Percentiles rank a stretch among this genome's conserved stretches.
phyloP scores from a whole-genome alignment of 2,113 vertebrate species.

The Gallinago paraguaiae region DNA sequence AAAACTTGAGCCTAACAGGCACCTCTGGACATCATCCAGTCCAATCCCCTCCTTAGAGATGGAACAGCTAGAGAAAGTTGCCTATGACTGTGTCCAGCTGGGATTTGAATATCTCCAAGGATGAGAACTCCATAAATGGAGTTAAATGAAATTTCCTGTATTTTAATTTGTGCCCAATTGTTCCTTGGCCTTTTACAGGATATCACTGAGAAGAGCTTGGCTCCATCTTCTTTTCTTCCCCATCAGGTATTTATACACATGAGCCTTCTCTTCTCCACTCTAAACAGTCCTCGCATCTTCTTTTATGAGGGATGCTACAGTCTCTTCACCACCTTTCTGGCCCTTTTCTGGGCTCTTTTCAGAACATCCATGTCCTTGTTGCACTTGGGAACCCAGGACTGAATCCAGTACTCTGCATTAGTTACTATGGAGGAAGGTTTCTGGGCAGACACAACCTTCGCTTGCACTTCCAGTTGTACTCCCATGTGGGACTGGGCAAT shows the following conservation, averaged over 20 bases:
- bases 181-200: not conserved
- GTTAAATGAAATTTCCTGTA: not conserved
- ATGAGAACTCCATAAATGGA: not conserved
- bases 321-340: not conserved
- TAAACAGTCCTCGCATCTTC: not conserved
- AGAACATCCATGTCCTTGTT: not conserved
- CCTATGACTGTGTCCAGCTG: not conserved
- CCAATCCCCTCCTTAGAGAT: not conserved
- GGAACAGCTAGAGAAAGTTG: not conserved
- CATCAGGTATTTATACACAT: not conserved
- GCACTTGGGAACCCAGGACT: not conserved
- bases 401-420: not conserved
- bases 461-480: not conserved
- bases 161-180: not conserved
- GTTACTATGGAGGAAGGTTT: not conserved
- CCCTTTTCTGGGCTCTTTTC: not conserved
- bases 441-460: not conserved
- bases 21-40: not conserved
- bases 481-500: not conserved
- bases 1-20: not conserved
- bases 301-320: not conserved
- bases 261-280: not conserved
- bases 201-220: not conserved
- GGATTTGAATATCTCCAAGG: not conserved
- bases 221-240: not conserved